A percentile compares a stretch with the other conserved stretches of the same genome.
These are phyloP conservation scores for Augochlora pura DNA, from an alignment of 1,140 invertebrate genomes.

Conservation along the genomic window DNA sequence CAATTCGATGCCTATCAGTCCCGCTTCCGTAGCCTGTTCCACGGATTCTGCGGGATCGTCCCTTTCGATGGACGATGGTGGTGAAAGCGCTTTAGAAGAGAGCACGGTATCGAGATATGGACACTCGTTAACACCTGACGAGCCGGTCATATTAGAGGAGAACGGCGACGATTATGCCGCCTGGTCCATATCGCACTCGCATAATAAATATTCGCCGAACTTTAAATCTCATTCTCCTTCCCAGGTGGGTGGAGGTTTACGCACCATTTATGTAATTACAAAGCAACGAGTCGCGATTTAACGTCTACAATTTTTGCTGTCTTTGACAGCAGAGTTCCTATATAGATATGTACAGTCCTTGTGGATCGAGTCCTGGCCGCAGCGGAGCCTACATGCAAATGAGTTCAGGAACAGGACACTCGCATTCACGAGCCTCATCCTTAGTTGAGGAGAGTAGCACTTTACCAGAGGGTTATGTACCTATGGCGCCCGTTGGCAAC, in stretches of 20 bases:
- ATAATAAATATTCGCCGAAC: constrained; percentile 79
- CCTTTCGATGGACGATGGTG: constrained; percentile 85
- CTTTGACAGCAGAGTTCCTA: constrained; percentile 78
- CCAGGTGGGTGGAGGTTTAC: constrained; percentile 71
- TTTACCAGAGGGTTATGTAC: constrained; percentile 82
- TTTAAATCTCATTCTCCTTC: constrained; percentile 81
- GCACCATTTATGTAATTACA: background rate
- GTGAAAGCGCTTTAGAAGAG: constrained; percentile 75
- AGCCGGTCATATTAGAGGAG: constrained; percentile 84
- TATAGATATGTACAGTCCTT: constrained; percentile 82
- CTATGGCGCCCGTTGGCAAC: constrained; percentile 82
- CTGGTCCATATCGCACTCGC: constrained; percentile 74
- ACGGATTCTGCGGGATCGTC: constrained; percentile 87
- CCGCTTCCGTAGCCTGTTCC: constrained; percentile 82
- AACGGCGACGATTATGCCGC: constrained; percentile 81
- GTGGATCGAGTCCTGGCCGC: constrained; percentile 76
- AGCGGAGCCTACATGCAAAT: constrained; percentile 81
- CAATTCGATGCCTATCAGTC: constrained; percentile 83
- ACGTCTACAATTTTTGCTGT: constrained; percentile 2
- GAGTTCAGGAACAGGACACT: constrained; percentile 79
- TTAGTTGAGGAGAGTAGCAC: constrained; percentile 70
- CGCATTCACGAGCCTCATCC: constrained; percentile 74
- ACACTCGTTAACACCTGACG: constrained; percentile 84
- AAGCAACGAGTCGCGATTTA: background rate
- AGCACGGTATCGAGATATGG: constrained; percentile 76